These are phyloP conservation scores for Holocentrus rufus DNA, from an alignment of 2,797 vertebrate genomes.

Conservation along the genomic window DNA sequence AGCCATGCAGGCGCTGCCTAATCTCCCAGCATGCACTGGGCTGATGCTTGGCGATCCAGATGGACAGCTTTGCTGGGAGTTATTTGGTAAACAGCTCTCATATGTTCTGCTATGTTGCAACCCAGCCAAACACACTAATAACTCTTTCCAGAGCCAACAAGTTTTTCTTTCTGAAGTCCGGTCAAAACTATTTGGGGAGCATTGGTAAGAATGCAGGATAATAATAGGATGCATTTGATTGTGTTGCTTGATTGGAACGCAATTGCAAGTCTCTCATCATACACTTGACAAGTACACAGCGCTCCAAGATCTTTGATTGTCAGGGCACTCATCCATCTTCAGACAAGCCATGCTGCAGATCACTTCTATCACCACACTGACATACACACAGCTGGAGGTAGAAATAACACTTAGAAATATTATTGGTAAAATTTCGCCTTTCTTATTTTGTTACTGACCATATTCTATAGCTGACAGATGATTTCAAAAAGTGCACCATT, in stretches of 20 bases:
- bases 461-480: background rate
- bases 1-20: constrained; percentile 65
- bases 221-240: background rate
- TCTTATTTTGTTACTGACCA: background rate
- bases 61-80: constrained; percentile 68
- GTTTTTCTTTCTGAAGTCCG: constrained; percentile 18
- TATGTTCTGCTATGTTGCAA: constrained; percentile 77
- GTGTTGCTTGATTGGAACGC: background rate
- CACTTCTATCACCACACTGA: constrained; percentile 5
- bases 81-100: constrained; percentile 77
- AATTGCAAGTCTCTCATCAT: background rate
- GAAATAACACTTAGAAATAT: background rate
- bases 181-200: background rate
- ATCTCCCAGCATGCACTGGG: constrained; percentile 77
- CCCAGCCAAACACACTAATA: constrained; percentile 57
- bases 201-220: background rate
- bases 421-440: no score
- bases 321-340: background rate
- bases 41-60: constrained; percentile 69
- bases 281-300: background rate
- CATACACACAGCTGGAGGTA: background rate
- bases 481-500: background rate
- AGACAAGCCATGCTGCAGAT: background rate
- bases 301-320: background rate
- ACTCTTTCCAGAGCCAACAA: constrained; percentile 27